Evolutionary conservation across 2,113 vertebrate genomes (phyloP), one percentile per base, ranked within the genome.

Genomic region (Axis porcinus): DNA sequence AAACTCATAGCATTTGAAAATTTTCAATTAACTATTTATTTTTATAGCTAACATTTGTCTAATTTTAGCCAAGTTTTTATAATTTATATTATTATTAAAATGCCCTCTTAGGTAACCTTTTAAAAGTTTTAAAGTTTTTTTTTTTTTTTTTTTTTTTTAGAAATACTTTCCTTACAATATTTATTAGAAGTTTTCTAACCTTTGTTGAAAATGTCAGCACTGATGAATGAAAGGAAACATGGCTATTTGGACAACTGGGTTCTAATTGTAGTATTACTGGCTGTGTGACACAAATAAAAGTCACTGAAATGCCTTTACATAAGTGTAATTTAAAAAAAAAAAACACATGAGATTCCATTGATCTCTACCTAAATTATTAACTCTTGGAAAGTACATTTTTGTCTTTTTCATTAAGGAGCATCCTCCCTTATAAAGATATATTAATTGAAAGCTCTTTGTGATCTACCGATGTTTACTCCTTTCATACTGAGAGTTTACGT

Each of bases 11-110:
- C 15, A 60, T 13, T 81, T 89, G 14, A 85, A 21, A 82, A 15
- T 91, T 78, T 50, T 16, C 54, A 60, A 60, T 92, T 58, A 86
- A 57, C 43, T 91, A 45, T 55, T 50, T 83, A 33, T 52, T 82
- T 93, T 50, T 6, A 70, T 86, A 58, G 19, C 21, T 74, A 76
- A 60, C 2, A 28, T 85, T 87, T 82, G 4, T 6, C 58, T 76
- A 67, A 40, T 55, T 54, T 45, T 7, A 97, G 5, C 3, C 21
- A 93, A 81, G 28, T 0, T 2, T 4, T 85, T 86, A 1, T 1
- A 74, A 28, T 36, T 78, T 54, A 33, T 45, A 4, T 90, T 47
- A 47, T 88, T 30, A 62, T 60, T 45, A 81, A 76, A 83, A 58
- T 79, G 0, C 0, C 10, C 9, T 81, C 30, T 81, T n/a, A 33